These are phyloP conservation scores for Pseudorhiza aurosa DNA, from an alignment of 30 jellyfish, hydroid and myxozoan species.

Conservation along the genomic window DNA sequence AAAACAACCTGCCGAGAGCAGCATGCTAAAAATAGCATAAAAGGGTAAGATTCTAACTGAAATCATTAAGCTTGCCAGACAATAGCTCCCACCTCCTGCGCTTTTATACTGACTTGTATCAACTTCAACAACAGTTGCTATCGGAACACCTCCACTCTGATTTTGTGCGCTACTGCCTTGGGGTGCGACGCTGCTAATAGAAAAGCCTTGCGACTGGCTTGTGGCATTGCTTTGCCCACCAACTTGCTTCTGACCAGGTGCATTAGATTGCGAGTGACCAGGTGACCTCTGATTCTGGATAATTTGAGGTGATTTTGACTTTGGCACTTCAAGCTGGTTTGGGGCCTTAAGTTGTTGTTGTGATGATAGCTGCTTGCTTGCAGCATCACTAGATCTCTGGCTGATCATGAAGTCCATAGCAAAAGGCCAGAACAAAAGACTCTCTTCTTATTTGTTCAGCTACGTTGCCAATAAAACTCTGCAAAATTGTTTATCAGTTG, in stretches of 20 bases:
- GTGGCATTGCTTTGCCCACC: neutral
- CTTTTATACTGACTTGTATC: conserved; percentile 59
- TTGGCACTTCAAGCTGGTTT: conserved; percentile 5
- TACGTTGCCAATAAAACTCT: neutral
- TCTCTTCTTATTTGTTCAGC: neutral
- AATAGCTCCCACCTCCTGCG: conserved; percentile 53
- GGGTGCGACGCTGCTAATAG: neutral
- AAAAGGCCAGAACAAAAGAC: neutral
- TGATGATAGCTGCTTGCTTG: conserved; percentile 12
- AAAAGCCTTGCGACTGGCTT: conserved; percentile 40
- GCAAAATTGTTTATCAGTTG: neutral
- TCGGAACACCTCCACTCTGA: conserved; percentile 22
- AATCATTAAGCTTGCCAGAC: neutral
- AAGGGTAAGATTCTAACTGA: no score
- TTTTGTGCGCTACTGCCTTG: conserved; percentile 13
- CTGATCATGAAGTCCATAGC: conserved; percentile 24
- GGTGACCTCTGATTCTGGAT: conserved; percentile 24
- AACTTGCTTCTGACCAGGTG: conserved; percentile 25
- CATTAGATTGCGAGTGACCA: conserved; percentile 6
- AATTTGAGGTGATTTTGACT: conserved; percentile 26
- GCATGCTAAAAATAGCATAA: no score
- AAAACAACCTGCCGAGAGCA: no score
- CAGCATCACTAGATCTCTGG: conserved; percentile 43
- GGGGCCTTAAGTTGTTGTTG: conserved; percentile 36
- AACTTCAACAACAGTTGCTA: conserved; percentile 65